Evolutionary conservation across 1,140 invertebrate genomes (phyloP).

Genomic region (Heliconius melpomene): DNA sequence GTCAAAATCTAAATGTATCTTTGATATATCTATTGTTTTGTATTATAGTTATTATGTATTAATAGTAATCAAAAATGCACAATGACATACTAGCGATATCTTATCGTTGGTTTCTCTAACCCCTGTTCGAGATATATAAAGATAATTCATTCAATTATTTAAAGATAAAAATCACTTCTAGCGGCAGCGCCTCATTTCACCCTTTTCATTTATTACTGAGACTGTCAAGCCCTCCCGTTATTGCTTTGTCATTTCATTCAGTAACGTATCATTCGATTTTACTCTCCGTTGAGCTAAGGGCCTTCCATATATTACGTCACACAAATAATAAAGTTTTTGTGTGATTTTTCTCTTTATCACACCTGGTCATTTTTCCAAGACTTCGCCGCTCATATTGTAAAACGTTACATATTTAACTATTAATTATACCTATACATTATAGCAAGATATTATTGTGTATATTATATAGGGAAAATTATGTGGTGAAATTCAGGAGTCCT

Average conservation of each 20-base stretch:
- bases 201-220: constrained; percentile 46
- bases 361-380: too few species aligned
- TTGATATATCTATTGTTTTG: constrained; percentile 6
- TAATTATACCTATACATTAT: too few species aligned
- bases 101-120: neutral
- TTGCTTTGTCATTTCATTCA: constrained; percentile 31
- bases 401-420: too few species aligned
- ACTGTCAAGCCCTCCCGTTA: constrained; percentile 61
- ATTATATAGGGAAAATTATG: too few species aligned
- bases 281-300: neutral
- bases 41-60: neutral
- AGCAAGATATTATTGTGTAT: too few species aligned
- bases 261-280: constrained; percentile 25
- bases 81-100: neutral
- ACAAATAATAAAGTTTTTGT: too few species aligned
- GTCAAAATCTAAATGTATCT: constrained; percentile 2
- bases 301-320: too few species aligned
- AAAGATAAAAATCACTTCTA: constrained; percentile 17
- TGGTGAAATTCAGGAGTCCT: too few species aligned
- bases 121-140: neutral
- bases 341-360: too few species aligned
- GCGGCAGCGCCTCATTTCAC: constrained; percentile 35
- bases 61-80: neutral
- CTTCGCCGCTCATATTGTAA: too few species aligned
- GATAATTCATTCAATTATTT: constrained; percentile 1